Evolutionary conservation across 2,797 vertebrate species (phyloP), one percentile per base, ranked within the genome.

Genomic region (Uromys caudimaculatus): DNA sequence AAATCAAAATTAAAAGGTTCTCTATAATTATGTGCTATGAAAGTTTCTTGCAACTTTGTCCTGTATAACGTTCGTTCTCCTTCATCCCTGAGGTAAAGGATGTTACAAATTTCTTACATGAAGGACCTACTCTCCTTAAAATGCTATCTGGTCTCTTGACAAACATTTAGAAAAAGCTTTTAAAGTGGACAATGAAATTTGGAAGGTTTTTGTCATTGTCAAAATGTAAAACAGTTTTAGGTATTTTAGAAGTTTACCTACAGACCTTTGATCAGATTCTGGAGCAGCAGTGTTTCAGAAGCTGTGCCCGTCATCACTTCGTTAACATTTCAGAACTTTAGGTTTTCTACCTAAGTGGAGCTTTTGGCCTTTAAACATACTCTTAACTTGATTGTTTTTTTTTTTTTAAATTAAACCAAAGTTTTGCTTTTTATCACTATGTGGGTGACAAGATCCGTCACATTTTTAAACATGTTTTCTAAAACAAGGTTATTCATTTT

Each of bases 221-320:
- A 69, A 83, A 79, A 35, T 79, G 19, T 79, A 89, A 58, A 84
- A 67, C 88, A 52, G 27, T 52, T 64, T 84, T 16, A 81, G 16
- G n/a, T 95, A 67, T 41, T 90, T 64, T 77, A 77, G 62, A 89
- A 81, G 44, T 47, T 82, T 84, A 89, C n/a, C 38, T 83, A 41
- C 83, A 71, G 89, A 69, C 32, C 47, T 64, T 79, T 60, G 75
- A 47, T 87, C 38, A 69, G 17, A 91, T 92, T 56, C 6, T 58
- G 1, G 75, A 44, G 24, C 11, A 69, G 10, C 32, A 54, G 0
- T 24, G 78, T 78, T 84, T 77, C 14, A 73, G 50, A 76, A 76
- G n/a, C 78, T 38, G 64, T 81, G 17, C 27, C 27, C 27, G 60
- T 94, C 1, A 9, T 82, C 89, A 54, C 58, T 50, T 14, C 27